A percentile compares a stretch with the other conserved stretches of the same genome.
phyloP scores from a whole-genome alignment of 2,113 vertebrate species.

The Clarias gariepinus region DNA sequence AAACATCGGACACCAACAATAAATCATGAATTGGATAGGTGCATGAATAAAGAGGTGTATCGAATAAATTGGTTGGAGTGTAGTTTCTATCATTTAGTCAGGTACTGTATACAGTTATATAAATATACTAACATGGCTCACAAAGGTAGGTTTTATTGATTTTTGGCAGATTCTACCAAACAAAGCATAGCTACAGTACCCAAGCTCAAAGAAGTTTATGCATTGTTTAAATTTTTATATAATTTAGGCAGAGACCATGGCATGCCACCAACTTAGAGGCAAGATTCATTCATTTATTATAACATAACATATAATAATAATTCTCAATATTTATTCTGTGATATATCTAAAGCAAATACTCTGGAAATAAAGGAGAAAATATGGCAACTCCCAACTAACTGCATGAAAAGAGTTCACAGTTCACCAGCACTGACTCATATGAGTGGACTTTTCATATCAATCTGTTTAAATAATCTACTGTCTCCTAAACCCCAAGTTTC shows the following conservation, averaged over 20 bases:
- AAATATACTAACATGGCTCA: background rate
- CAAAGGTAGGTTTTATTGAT: background rate
- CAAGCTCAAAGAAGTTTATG: background rate
- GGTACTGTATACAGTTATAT: background rate
- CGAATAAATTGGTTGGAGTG: background rate
- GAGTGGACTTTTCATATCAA: background rate
- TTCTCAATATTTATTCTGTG: no score
- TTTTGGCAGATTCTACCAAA: background rate
- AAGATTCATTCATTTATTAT: no score
- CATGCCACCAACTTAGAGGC: background rate
- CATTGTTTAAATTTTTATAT: background rate
- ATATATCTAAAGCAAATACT: background rate
- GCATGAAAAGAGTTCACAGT: background rate
- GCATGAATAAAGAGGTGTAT: background rate
- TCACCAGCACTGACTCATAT: background rate
- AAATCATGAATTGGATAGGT: background rate
- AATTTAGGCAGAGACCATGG: background rate
- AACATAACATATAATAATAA: background rate
- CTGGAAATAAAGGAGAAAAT: background rate
- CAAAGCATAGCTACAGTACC: background rate
- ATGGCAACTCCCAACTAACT: no score
- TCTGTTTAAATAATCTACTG: background rate
- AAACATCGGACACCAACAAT: background rate
- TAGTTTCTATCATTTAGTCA: background rate
- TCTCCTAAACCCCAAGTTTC: background rate